Percentiles rank a stretch among this genome's conserved stretches.
These are phyloP conservation scores for Drosophila leonis DNA, from an alignment of 2,888 invertebrate species.

Conservation along the genomic window DNA sequence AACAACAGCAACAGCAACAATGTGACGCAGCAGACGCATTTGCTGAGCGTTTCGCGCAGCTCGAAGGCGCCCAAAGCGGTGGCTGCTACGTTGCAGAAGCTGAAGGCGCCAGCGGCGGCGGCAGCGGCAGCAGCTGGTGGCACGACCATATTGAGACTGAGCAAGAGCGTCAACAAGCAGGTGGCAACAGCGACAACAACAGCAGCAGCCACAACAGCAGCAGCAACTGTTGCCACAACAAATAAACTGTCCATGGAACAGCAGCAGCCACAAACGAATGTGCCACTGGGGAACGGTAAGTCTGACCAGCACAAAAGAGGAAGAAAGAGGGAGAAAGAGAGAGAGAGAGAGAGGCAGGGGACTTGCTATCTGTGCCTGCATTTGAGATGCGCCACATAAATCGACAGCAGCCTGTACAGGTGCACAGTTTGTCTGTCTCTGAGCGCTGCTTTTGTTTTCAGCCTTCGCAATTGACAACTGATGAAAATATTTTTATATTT, in stretches of 20 bases:
- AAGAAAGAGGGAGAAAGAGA: background rate
- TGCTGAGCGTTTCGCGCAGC: slow-evolving; percentile 78
- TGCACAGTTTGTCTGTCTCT: slow-evolving; percentile 28
- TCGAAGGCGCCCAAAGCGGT: slow-evolving; percentile 66
- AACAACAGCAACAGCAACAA: slow-evolving; percentile 30
- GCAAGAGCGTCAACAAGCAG: slow-evolving; percentile 70
- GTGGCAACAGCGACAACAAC: slow-evolving; percentile 58
- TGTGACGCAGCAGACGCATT: slow-evolving; percentile 49
- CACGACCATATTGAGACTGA: slow-evolving; percentile 77
- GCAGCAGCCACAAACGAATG: slow-evolving; percentile 78
- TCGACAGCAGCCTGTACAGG: slow-evolving; percentile 35
- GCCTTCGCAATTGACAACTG: slow-evolving; percentile 25
- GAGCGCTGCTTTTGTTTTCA: slow-evolving; percentile 3
- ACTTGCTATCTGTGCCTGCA: slow-evolving; percentile 26
- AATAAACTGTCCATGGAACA: slow-evolving; percentile 65
- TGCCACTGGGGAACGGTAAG: slow-evolving; percentile 86
- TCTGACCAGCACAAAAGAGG: slow-evolving; percentile 63
- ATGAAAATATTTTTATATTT: background rate
- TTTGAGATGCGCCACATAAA: slow-evolving; percentile 66
- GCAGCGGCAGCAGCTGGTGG: slow-evolving; percentile 58
- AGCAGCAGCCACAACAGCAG: slow-evolving; percentile 52
- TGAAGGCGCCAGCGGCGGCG: slow-evolving; percentile 48
- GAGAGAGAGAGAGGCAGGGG: background rate
- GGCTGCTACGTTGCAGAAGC: slow-evolving; percentile 63
- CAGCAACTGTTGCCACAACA: slow-evolving; percentile 50